Evolutionary conservation across 2,888 invertebrate species (phyloP).

Genomic region (Pollenia labialis): DNA sequence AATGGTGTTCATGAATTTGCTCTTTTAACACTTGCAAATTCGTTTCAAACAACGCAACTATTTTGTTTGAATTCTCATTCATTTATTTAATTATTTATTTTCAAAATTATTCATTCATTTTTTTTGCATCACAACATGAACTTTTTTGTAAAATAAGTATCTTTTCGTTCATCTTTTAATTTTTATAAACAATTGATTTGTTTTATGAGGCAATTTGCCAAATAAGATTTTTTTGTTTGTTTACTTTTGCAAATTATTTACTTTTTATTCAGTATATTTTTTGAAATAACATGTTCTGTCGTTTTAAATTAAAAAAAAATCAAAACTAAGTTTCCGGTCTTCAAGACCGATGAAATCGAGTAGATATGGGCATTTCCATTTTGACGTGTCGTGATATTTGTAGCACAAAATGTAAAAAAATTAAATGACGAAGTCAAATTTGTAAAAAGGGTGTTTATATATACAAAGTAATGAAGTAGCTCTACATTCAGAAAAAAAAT

Average conservation of each 20-base stretch:
- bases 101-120: slow-evolving; percentile 1
- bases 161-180: slow-evolving; percentile 2
- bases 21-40: slow-evolving; percentile 44
- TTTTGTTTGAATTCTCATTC: slow-evolving; percentile 19
- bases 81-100: slow-evolving; percentile 30
- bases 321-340: neutral
- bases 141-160: neutral
- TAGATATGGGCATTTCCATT: too few relatives aligned
- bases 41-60: neutral
- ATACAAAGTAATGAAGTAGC: too few relatives aligned
- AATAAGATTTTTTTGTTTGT: slow-evolving; percentile 25
- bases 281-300: neutral
- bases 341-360: too few relatives aligned
- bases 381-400: too few relatives aligned
- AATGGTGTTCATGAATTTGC: slow-evolving; percentile 42
- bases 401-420: too few relatives aligned
- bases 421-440: too few relatives aligned
- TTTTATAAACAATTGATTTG: slow-evolving; percentile 52
- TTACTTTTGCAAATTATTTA: slow-evolving; percentile 25
- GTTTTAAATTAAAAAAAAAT: neutral
- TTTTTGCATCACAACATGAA: too few relatives aligned
- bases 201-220: slow-evolving; percentile 56
- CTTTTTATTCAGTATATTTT: slow-evolving; percentile 12
- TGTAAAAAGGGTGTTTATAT: too few relatives aligned
- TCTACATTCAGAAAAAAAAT: too few relatives aligned